Base-by-base conservation (phyloP, 1,140 invertebrate genomes). In the Streblospio benedicti region DNA sequence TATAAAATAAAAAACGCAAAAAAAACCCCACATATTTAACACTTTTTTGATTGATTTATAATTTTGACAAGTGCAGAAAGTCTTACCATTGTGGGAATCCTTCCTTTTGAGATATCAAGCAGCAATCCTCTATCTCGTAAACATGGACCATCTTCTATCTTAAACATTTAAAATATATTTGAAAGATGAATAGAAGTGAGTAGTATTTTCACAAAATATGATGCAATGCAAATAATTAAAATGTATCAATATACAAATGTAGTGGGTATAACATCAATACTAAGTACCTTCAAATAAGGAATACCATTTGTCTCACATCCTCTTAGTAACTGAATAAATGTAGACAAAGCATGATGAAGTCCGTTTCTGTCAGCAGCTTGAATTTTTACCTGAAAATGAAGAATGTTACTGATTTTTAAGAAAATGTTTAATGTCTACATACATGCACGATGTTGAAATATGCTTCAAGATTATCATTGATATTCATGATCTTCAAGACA, bases 121-220 rank as follows among this genome's bases (percentile, higher is more conserved):
- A 86, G 64, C 60, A 85, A 79, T 14, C 81, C 85, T 58, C 85
- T 75, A 61, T 84, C 81, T 16, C 76, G 71, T 23, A 86, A 75
- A 41, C 79, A 76, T 1, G 85, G 84, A 62, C 81, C 80, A 67
- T 86, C 85, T 67, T 84, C 81, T 49, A 86, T 85, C 76, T 79
- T 57, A 23, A 67, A 57, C 30, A 33, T 45, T 60, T 20, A 23
- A 52, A 55, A 30, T 18, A 59, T 50, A 63, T n/a, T 49, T 53
- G 38, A n/a, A 57, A n/a, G 20, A 23, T 28, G 35, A 43, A 61
- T 64, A 58, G n/a, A 68, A 65, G 53, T 64, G 57, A n/a, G 9
- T 44, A 44, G 4, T 2, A 1, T 4, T 2, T 1, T 20, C 4
- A 23, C 1, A n/a, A 2, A 32, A 31, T 18, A 2, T 53, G 51